Evolutionary conservation across 2,797 vertebrate species (phyloP).

Genomic region (Pitangus sulphuratus): DNA sequence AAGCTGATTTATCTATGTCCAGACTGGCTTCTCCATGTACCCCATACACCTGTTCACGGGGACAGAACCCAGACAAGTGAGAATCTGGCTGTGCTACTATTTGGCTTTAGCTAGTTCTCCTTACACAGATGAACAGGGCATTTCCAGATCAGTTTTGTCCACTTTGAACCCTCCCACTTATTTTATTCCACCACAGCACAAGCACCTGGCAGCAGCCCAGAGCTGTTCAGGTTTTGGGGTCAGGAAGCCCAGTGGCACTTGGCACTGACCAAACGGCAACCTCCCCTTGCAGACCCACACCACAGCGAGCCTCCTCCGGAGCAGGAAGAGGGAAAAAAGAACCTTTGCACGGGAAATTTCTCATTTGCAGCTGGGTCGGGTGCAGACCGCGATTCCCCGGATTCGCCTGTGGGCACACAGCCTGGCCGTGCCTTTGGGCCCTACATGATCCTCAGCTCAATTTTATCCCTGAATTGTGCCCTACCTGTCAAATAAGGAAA

Average conservation of each 20-base stretch:
- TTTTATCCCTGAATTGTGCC: conserved; percentile 68
- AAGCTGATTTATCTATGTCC: neutral
- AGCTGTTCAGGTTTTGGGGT: neutral
- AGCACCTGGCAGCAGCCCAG: neutral
- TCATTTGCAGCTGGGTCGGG: neutral
- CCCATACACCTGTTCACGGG: neutral
- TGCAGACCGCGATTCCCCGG: neutral
- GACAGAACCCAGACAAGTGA: neutral
- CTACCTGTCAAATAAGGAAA: conserved; percentile 70
- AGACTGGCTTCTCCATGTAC: neutral
- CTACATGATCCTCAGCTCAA: conserved; percentile 26
- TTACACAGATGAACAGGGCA: neutral
- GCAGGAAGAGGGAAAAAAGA: neutral
- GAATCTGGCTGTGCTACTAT: neutral
- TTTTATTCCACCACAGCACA: neutral
- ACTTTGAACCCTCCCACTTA: neutral
- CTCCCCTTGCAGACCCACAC: neutral
- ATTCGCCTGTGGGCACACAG: neutral
- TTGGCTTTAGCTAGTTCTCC: neutral
- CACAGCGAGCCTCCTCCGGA: neutral
- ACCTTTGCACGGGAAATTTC: conserved; percentile 4
- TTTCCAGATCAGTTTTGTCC: neutral
- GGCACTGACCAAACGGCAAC: neutral
- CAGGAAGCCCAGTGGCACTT: neutral
- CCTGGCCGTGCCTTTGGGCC: neutral